Conservation (phyloP, 2,888 invertebrate genomes). For the Drosophila nr. medialis region DNA sequence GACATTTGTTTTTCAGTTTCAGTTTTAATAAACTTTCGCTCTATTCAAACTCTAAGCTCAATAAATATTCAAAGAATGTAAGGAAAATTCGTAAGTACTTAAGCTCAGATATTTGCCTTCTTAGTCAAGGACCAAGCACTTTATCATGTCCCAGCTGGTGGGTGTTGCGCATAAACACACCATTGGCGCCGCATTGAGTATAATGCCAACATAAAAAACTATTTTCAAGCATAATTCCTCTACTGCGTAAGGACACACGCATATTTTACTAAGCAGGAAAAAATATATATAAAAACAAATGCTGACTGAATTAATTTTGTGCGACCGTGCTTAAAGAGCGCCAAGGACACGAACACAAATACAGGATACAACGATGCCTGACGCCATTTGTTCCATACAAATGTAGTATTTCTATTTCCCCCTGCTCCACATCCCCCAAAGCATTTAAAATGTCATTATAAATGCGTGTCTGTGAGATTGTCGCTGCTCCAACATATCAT, state of each 20-base stretch:
- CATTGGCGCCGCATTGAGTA: slow-evolving; percentile 62
- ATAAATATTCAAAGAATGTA: slow-evolving; percentile 15
- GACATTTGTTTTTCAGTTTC: background rate
- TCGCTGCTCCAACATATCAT: slow-evolving; percentile 37
- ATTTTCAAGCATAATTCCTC: slow-evolving; percentile 1
- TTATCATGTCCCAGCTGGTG: slow-evolving; percentile 40
- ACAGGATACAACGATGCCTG: slow-evolving; percentile 11
- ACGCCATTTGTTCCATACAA: slow-evolving; percentile 30
- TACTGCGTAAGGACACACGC: slow-evolving; percentile 14
- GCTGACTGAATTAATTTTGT: slow-evolving; percentile 55
- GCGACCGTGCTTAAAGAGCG: slow-evolving; percentile 26
- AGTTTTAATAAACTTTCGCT: background rate
- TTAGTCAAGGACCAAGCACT: slow-evolving; percentile 49
- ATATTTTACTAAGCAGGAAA: slow-evolving; percentile 31
- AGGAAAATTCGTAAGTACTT: background rate
- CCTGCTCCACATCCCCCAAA: slow-evolving; percentile 12
- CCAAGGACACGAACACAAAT: slow-evolving; percentile 59
- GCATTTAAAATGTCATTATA: slow-evolving; percentile 76
- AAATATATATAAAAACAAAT: slow-evolving; percentile 25
- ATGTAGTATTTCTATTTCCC: background rate
- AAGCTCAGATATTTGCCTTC: slow-evolving; percentile 5
- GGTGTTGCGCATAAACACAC: slow-evolving; percentile 53
- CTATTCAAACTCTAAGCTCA: background rate
- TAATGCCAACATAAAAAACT: slow-evolving; percentile 16
- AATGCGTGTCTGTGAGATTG: slow-evolving; percentile 63